Evolutionary conservation across 2,113 vertebrate species (phyloP), one percentile per base, ranked within the genome.

Genomic region (Hydropotes inermis): DNA sequence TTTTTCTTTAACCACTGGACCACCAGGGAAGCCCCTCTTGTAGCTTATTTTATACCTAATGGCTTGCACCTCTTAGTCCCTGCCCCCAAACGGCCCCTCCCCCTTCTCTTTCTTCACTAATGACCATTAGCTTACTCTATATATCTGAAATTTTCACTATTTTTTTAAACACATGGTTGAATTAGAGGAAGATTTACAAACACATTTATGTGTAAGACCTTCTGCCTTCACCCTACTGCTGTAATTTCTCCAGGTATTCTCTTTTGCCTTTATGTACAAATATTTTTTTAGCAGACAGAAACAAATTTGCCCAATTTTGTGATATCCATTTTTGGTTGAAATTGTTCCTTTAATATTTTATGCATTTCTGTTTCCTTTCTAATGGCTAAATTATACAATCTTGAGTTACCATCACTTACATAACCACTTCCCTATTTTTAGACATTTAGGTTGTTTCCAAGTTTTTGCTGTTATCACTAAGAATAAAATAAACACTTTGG

Each of bases 401-500:
- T 27, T 60, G 27, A 79, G 17, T 92, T 86, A 5, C 6, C 21
- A 21, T 87, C 60, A 89, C 28, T 58, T 52, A 58, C 3, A 1
- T 79, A 89, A 87, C 11, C 47, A 43, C 36, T 91, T 91, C 45
- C 3, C 1, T 61, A 30, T n/a, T 87, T 87, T 45, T 60, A 60
- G 57, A 82, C n/a, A 33, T 23, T 58, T 36, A 55, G 21, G 23
- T 55, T 58, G 15, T 78, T 83, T 60, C 84, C 58, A 78, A 43
- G 14, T 19, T 57, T 97, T 81, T 90, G 64, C 36, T 93, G 33
- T 74, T 87, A 52, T 14, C 60, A 74, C 23, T 43, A 91, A 74
- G 47, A 47, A 84, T 47, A 81, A 98, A 81, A 74, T 36, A 87
- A 96, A 64, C 16, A 33, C 52, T 64, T 95, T 36, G 64, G 27